These are phyloP conservation scores for Prorops nasuta DNA, from an alignment of 1,140 invertebrate genomes.

Conservation along the genomic window DNA sequence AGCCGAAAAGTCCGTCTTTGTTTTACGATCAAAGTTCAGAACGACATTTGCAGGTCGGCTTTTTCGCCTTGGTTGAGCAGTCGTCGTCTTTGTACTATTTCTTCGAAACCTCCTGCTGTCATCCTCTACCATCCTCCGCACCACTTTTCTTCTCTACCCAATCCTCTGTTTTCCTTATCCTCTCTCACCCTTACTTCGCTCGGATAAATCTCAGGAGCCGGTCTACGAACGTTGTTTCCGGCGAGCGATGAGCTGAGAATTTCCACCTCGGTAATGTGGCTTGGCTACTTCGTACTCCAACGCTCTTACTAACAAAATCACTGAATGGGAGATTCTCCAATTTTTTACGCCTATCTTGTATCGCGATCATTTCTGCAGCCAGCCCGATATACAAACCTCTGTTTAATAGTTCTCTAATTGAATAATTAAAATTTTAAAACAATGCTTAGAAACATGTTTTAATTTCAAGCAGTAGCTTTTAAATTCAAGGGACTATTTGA, in stretches of 20 bases:
- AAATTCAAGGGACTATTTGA: too few relatives aligned
- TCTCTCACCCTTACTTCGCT: slow-evolving; percentile 9
- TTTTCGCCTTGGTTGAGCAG: slow-evolving; percentile 26
- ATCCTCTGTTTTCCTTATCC: not conserved
- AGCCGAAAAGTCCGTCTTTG: slow-evolving; percentile 20
- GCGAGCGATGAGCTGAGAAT: slow-evolving; percentile 13
- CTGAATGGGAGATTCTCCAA: too few relatives aligned
- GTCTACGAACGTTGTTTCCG: slow-evolving; percentile 13
- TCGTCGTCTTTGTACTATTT: slow-evolving; percentile 22
- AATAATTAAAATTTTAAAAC: too few relatives aligned
- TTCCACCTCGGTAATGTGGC: slow-evolving; percentile 30
- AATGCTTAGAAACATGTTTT: too few relatives aligned
- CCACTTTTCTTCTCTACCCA: slow-evolving; percentile 15
- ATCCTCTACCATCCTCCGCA: slow-evolving; percentile 11
- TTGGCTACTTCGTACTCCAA: too few relatives aligned
- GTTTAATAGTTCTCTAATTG: too few relatives aligned
- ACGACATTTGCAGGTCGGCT: slow-evolving; percentile 48
- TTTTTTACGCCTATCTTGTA: too few relatives aligned
- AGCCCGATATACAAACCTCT: too few relatives aligned
- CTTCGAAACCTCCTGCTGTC: too few relatives aligned
- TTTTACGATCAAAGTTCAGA: slow-evolving; percentile 52
- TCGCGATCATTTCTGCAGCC: too few relatives aligned
- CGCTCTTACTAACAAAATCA: too few relatives aligned
- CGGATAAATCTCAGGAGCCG: slow-evolving; percentile 12
- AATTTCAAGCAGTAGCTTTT: too few relatives aligned